phyloP scores from a whole-genome alignment of 1,140 invertebrate genomes.

The Mercenaria mercenaria region DNA sequence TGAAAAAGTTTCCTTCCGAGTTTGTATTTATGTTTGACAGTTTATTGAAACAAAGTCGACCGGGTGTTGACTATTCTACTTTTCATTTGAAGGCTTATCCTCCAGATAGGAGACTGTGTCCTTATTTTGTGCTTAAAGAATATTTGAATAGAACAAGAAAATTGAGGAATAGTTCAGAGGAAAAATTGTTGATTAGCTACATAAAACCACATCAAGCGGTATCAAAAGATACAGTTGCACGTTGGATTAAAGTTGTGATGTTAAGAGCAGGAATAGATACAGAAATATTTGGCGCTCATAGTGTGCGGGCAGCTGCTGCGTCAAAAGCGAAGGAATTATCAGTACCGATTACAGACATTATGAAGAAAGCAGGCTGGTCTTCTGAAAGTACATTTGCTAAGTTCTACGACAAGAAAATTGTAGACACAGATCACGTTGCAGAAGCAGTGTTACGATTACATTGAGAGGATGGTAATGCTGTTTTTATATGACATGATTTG shows the following conservation, averaged over 20 bases:
- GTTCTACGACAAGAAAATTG: slow-evolving; percentile 54
- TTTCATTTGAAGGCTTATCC: background rate
- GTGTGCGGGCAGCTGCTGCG: slow-evolving; percentile 12
- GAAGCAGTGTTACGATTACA: background rate
- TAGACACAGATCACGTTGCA: background rate
- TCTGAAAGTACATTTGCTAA: slow-evolving; percentile 44
- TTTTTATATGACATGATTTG: too few species aligned
- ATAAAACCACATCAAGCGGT: slow-evolving; percentile 5
- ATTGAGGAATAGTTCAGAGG: background rate
- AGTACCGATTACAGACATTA: slow-evolving; percentile 45
- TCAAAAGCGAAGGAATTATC: slow-evolving; percentile 1
- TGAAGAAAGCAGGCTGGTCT: slow-evolving; percentile 63
- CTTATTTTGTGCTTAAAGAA: background rate
- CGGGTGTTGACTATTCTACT: background rate
- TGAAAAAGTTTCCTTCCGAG: background rate
- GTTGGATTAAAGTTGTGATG: slow-evolving; percentile 58
- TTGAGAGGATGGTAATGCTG: background rate
- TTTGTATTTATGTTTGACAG: slow-evolving; percentile 2
- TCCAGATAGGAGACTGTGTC: slow-evolving; percentile 9
- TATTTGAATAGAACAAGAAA: background rate
- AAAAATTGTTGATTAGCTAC: slow-evolving; percentile 10
- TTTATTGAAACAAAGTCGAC: slow-evolving; percentile 5
- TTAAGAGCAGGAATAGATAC: slow-evolving; percentile 44
- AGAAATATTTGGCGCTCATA: slow-evolving; percentile 45
- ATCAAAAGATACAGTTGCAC: background rate